A percentile compares a stretch with the other conserved stretches of the same genome.
Evolutionary conservation across 2,797 vertebrate species (phyloP).

Genomic region (Sebastes reedi): DNA sequence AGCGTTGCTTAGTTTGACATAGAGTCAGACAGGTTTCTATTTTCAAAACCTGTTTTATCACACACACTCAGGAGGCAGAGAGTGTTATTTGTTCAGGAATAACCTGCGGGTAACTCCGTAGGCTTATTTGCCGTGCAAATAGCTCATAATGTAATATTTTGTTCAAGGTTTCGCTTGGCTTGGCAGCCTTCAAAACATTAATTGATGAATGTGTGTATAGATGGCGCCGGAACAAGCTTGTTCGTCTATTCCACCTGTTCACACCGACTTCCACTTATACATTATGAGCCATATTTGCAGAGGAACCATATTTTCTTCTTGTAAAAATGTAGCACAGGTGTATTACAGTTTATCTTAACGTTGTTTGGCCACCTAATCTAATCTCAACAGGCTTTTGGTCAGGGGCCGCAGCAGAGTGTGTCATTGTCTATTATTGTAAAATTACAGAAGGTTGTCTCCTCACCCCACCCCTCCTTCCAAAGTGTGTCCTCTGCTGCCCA

Average conservation of each 20-base stretch:
- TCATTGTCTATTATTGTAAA: slow-evolving; percentile 12
- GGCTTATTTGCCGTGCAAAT: slow-evolving; percentile 60
- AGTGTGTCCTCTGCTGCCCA: slow-evolving; percentile 18
- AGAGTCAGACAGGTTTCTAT: slow-evolving; percentile 4
- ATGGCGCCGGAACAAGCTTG: not conserved
- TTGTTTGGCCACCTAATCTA: not conserved
- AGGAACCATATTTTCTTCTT: not conserved
- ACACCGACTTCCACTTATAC: not conserved
- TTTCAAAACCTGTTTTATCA: slow-evolving; percentile 44
- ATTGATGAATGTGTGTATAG: not conserved
- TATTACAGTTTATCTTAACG: not conserved
- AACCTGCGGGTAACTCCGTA: not conserved
- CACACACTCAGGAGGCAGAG: slow-evolving; percentile 6
- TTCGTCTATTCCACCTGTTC: slow-evolving; percentile 22
- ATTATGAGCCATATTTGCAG: not conserved
- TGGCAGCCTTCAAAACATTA: not conserved
- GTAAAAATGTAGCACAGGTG: not conserved
- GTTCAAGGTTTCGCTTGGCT: not conserved
- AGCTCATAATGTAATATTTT: slow-evolving; percentile 27
- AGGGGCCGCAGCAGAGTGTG: not conserved
- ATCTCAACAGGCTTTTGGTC: slow-evolving; percentile 14
- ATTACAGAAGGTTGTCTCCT: not conserved
- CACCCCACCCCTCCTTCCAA: not conserved
- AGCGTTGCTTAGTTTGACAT: not conserved
- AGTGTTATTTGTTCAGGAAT: slow-evolving; percentile 54